Evolutionary conservation across 2,113 vertebrate species (phyloP).

Genomic region (Petroica traversi): DNA sequence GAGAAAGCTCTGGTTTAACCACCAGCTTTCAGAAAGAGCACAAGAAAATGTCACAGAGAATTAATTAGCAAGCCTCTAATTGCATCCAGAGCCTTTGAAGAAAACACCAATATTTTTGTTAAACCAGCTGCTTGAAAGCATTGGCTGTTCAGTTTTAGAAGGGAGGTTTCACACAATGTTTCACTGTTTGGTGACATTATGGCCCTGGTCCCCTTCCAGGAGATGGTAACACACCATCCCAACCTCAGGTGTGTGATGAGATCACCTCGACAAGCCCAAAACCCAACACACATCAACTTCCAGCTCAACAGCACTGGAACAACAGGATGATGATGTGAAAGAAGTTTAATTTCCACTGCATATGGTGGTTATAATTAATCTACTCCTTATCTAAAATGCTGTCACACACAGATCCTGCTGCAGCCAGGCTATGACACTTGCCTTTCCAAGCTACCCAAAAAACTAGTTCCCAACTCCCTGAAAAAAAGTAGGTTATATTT

Average conservation of each 20-base stretch:
- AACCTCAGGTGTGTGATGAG: background rate
- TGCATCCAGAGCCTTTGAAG: background rate
- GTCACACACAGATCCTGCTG: background rate
- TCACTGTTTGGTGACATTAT: background rate
- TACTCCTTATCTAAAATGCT: background rate
- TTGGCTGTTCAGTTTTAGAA: background rate
- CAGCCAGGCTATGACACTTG: background rate
- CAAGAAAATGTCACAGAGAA: background rate
- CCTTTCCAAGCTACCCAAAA: background rate
- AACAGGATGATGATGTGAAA: background rate
- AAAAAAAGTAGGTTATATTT: background rate
- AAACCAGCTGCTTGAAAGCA: background rate
- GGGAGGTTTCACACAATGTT: background rate
- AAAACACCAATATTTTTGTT: background rate
- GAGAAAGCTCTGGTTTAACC: background rate
- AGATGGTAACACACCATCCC: background rate
- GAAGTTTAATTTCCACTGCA: background rate
- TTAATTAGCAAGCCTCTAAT: background rate
- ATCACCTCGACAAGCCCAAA: background rate
- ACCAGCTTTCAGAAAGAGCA: background rate
- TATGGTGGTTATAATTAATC: background rate
- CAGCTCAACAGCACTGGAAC: background rate
- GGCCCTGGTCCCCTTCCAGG: background rate
- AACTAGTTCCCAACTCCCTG: fast-evolving
- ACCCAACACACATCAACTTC: background rate